phyloP scores from a whole-genome alignment of 2,888 invertebrate genomes.

The Hypomecis atomaria region DNA sequence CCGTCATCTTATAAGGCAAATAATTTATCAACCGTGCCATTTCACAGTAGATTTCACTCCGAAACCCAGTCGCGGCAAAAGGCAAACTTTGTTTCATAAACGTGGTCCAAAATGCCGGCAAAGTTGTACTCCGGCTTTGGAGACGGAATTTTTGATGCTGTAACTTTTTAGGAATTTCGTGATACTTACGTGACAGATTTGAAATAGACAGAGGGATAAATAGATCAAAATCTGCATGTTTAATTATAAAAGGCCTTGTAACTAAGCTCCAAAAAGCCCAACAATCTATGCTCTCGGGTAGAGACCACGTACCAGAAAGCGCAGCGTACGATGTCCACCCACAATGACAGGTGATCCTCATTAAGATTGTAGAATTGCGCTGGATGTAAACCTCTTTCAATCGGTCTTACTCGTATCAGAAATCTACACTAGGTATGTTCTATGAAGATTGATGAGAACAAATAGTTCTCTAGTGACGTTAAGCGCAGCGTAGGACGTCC shows the following conservation, averaged over 20 bases:
- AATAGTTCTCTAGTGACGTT: too few species aligned
- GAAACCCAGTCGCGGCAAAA: slow-evolving; percentile 17
- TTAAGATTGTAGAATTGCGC: too few species aligned
- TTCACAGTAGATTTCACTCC: slow-evolving; percentile 9
- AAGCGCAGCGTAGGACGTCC: too few species aligned
- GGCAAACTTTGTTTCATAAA: slow-evolving; percentile 25
- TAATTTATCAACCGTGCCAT: slow-evolving; percentile 10
- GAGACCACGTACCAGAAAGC: too few species aligned
- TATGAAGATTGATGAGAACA: too few species aligned
- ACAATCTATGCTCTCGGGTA: too few species aligned
- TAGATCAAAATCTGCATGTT: neutral
- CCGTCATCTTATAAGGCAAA: neutral
- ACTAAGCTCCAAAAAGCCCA: too few species aligned
- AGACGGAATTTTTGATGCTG: slow-evolving; percentile 30
- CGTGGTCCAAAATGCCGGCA: slow-evolving; percentile 16
- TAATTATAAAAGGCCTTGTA: neutral
- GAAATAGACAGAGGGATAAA: neutral
- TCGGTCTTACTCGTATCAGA: too few species aligned
- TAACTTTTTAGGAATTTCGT: slow-evolving; percentile 26
- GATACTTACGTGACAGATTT: slow-evolving; percentile 12
- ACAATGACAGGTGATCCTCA: too few species aligned
- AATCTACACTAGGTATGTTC: too few species aligned
- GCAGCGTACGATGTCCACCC: too few species aligned
- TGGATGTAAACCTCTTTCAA: too few species aligned
- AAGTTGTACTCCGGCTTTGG: slow-evolving; percentile 18